phyloP scores from a whole-genome alignment of 2,113 vertebrate genomes.

The Probosciger aterrimus region DNA sequence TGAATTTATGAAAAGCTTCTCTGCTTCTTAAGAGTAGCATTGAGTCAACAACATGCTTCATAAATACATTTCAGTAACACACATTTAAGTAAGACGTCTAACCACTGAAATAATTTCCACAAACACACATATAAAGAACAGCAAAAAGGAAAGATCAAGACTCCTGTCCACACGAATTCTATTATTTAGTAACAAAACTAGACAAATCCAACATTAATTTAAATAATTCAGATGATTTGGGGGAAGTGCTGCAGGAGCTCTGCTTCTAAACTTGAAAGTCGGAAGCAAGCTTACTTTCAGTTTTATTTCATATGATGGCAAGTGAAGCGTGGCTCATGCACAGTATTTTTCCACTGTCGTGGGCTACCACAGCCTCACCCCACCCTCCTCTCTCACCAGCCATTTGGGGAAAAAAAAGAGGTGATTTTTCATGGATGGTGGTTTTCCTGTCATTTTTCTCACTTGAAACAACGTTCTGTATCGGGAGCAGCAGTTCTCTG shows the following conservation, averaged over 20 bases:
- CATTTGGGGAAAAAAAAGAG: fast-evolving
- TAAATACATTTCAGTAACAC: background rate
- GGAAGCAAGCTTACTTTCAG: background rate
- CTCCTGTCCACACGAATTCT: background rate
- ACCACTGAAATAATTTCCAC: background rate
- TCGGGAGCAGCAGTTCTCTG: fast-evolving
- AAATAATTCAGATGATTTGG: background rate
- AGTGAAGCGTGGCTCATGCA: background rate
- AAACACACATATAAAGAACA: background rate
- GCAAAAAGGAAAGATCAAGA: background rate
- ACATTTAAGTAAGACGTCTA: background rate
- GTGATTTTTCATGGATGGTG: background rate
- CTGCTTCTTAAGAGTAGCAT: background rate
- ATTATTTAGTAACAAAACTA: background rate
- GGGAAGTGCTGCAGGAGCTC: background rate
- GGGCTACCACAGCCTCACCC: background rate
- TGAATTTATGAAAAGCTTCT: background rate
- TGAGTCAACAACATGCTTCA: background rate
- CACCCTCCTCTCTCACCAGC: too few species aligned
- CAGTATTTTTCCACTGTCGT: background rate
- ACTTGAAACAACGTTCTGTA: background rate
- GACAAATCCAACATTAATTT: background rate
- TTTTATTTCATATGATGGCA: background rate
- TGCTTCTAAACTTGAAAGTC: background rate
- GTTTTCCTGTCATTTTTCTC: background rate